Evolutionary conservation across 2,888 invertebrate genomes (phyloP).

Genomic region (Drepanosiphum platanoidis): DNA sequence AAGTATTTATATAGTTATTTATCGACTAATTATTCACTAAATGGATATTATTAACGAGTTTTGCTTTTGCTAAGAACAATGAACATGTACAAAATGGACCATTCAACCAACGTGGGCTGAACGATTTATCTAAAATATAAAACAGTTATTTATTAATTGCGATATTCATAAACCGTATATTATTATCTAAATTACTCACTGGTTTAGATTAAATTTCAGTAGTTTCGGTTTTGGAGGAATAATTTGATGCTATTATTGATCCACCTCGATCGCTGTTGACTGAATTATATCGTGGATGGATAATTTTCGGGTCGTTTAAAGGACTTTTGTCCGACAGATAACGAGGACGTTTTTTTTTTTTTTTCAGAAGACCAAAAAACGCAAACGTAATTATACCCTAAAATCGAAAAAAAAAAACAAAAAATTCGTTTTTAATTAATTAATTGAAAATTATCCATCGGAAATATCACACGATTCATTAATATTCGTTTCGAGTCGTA

Average conservation of each 20-base stretch:
- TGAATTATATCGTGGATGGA: conserved; percentile 55
- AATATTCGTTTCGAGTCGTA: not conserved
- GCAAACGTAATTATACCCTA: conserved; percentile 29
- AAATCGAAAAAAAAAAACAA: not conserved
- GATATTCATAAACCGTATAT: not conserved
- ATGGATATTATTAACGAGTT: conserved; percentile 5
- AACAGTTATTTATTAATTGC: not conserved
- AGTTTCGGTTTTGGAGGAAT: conserved; percentile 15
- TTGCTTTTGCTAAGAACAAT: not conserved
- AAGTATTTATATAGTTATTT: conserved; percentile 23
- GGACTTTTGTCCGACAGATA: conserved; percentile 47
- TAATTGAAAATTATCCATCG: too few species aligned
- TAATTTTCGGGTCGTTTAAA: conserved; percentile 38
- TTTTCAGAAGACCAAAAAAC: conserved; percentile 51
- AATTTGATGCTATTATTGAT: conserved; percentile 1
- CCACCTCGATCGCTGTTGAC: conserved; percentile 40
- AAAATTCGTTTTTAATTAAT: too few species aligned
- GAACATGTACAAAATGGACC: not conserved
- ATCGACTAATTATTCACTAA: conserved; percentile 27
- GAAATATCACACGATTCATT: too few species aligned
- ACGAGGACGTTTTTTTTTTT: conserved; percentile 57
- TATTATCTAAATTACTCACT: not conserved
- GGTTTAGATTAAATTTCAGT: conserved; percentile 34
- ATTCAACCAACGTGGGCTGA: not conserved
- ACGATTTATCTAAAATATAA: not conserved